Evolutionary conservation across 2,113 vertebrate species (phyloP).

Genomic region (Tachysurus vachellii): DNA sequence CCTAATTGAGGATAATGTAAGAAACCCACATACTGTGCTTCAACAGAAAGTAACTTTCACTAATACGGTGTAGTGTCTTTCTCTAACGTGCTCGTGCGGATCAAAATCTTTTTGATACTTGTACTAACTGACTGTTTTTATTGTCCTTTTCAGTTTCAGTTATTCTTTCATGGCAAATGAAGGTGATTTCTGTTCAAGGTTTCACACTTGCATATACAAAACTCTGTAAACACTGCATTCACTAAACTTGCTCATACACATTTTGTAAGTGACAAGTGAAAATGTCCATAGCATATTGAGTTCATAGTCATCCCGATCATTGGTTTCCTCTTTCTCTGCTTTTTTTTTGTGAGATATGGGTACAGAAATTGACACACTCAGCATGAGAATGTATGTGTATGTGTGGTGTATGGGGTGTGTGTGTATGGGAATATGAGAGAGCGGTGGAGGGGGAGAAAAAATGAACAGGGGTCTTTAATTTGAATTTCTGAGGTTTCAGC

Average conservation of each 20-base stretch:
- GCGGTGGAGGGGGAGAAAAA: constrained; percentile 18
- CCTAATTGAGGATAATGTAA: neutral
- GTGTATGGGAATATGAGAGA: constrained; percentile 10
- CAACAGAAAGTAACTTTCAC: neutral
- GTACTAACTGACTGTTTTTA: neutral
- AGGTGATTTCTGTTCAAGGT: constrained; percentile 34
- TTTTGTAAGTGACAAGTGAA: constrained; percentile 60
- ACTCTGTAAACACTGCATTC: constrained; percentile 59
- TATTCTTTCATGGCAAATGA: constrained; percentile 32
- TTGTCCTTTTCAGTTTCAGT: neutral
- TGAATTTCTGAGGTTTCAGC: constrained; percentile 59
- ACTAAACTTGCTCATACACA: constrained; percentile 37
- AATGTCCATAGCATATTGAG: constrained; percentile 53
- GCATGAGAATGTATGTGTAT: constrained; percentile 28
- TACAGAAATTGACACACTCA: constrained; percentile 46
- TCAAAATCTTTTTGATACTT: neutral
- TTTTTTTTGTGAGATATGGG: constrained; percentile 53
- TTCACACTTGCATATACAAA: constrained; percentile 43
- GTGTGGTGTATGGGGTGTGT: constrained; percentile 36
- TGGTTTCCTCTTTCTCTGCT: constrained; percentile 60
- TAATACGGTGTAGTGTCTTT: neutral
- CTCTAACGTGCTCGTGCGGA: neutral
- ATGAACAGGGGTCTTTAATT: constrained; percentile 39
- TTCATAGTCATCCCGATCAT: constrained; percentile 55
- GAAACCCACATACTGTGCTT: constrained; percentile 12